Base-by-base conservation (phyloP, 2,113 vertebrate species). In the Ceyx cyanopectus region DNA sequence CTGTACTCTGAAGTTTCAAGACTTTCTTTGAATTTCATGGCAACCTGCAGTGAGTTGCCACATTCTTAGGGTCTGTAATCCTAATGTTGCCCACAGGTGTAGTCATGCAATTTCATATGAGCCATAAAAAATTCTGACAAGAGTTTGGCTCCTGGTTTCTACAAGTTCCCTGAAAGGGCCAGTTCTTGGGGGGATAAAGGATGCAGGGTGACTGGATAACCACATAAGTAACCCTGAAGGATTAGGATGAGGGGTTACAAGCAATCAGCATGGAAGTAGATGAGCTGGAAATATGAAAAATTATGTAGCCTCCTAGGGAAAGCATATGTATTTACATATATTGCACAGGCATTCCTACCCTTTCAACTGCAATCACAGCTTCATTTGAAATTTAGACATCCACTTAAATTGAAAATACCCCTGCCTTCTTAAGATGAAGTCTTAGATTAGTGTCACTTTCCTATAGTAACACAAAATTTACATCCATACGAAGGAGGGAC, bases 21-120 rank as follows among this genome's bases (percentile, higher is more conserved):
- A 94, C 77, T 93, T 94, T 74, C 21, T 54, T 90, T 94, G 81
- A 81, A 96, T 85, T 93, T 95, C 95, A 96, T 56, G 79, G 90
- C 62, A 96, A 51, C 30, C n/a, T 43, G 5, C 85, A 94, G 87
- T 12, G 69, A 93, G 62, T 48, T 97, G 92, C 85, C 95, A 93
- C 9, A 3, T 96, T 87, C 81, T 94, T 73, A 87, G 83, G 94
- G 91, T 74, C 87, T 63, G 69, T 69, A 85, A 69, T 92, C 62
- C 45, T 76, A 93, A 82, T 78, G 81, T 89, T 77, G 81, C 40
- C 80, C 37, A 20, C 8, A 88, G 81, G 53, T 80, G 58, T 66
- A 74, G 77, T 75, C 88, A 81, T 91, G 68, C 73, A 90, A 46
- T 57, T 95, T 53, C 43, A 24, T 20, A 30, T 51, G 41, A 78